Evolutionary conservation across 2,888 invertebrate genomes (phyloP), one percentile per base, ranked within the genome.

Genomic region (Drosophila mayaguana): DNA sequence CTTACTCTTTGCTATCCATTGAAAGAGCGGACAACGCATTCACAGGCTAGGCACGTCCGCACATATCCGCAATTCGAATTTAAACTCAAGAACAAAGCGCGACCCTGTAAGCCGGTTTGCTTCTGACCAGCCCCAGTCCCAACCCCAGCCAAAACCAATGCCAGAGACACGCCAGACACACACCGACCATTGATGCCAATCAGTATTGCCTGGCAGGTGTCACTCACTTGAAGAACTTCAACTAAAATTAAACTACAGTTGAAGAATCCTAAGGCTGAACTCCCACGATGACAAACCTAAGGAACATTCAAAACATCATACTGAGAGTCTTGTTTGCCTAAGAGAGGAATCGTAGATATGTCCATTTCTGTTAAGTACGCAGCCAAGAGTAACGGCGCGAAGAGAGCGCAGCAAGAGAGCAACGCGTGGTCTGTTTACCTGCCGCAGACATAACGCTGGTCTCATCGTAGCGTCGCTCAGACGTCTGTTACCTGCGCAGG

Each of bases 1-100:
- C 22, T 38, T 36, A 28, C 69, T 69, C 67, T 68, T 43, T 36
- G 45, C 22, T 51, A 38, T 8, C 36, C 69, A 62, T 18, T 55
- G 42, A 46, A 45, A 72, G 64, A 72, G 61, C 43, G 34, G 22
- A 16, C 32, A 18, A 32, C 38, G 38, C 20, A 63, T 88, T 77
- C 57, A 57, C 45, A 89, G 71, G 63, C 88, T 56, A 61, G 59
- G 65, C 84, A 84, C 84, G 89, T 88, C 43, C 57, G 53, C 63
- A 63, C 72, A 88, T 76, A 87, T 87, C 88, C 88, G 84, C 89
- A 69, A 80, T 79, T 68, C 66, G 66, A 61, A 48, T 65, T 72
- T 65, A 81, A 84, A 72, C 88, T 83, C 83, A 84, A 84, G 84
- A 84, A 87, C 84, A 84, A 72, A 73, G 78, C 59, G 42, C 51